Percentiles rank a stretch among this genome's conserved stretches.
phyloP scores from a whole-genome alignment of 2,113 vertebrate genomes.

The Sula dactylatra region DNA sequence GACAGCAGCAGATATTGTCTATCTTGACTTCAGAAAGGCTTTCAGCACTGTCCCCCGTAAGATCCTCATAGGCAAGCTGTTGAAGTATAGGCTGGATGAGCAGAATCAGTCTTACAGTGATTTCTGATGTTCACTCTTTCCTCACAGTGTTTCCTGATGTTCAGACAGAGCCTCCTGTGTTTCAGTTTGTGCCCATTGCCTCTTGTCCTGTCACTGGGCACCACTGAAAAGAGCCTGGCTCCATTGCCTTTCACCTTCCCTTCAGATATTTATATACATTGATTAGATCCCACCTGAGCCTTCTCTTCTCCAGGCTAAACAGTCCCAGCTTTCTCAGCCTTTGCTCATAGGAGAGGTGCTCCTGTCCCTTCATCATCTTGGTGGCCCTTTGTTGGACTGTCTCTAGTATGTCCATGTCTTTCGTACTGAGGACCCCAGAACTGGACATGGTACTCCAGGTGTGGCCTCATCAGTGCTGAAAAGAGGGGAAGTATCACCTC shows the following conservation, averaged over 20 bases:
- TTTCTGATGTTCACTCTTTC: background rate
- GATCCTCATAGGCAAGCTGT: background rate
- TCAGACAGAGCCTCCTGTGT: background rate
- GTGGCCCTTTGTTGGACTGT: background rate
- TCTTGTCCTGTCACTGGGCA: background rate
- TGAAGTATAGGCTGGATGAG: background rate
- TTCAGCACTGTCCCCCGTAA: background rate
- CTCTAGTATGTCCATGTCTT: background rate
- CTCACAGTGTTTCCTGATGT: background rate
- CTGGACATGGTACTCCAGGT: background rate
- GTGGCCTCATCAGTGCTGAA: background rate
- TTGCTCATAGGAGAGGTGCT: background rate
- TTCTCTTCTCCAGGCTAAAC: background rate
- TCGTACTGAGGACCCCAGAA: background rate
- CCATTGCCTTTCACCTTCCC: background rate
- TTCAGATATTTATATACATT: background rate
- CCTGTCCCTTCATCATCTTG: background rate
- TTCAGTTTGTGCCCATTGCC: background rate
- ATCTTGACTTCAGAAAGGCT: background rate
- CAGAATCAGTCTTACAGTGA: background rate
- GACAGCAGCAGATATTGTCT: too few species aligned
- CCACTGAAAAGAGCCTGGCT: background rate
- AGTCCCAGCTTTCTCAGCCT: background rate
- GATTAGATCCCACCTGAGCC: background rate
- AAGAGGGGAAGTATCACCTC: accelerated